phyloP scores from a whole-genome alignment of 2,888 invertebrate species.

The Tachystola acroxantha region DNA sequence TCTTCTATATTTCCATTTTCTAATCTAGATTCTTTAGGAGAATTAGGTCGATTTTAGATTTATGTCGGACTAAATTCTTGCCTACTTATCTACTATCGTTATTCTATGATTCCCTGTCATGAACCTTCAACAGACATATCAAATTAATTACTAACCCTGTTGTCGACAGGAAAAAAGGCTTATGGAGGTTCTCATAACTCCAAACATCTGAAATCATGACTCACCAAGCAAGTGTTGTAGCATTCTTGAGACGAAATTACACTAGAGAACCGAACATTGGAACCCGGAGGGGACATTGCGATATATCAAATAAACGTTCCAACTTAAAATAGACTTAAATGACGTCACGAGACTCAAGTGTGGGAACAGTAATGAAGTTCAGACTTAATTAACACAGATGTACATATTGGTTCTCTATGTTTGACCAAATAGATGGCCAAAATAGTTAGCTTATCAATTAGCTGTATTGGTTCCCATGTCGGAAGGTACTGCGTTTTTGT shows the following conservation, averaged over 20 bases:
- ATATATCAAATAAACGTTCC: constrained; percentile 9
- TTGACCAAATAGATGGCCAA: constrained; percentile 1
- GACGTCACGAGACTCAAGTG: constrained; percentile 28
- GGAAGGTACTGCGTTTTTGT: neutral
- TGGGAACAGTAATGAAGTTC: constrained; percentile 41
- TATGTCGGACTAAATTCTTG: no score
- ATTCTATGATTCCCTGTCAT: no score
- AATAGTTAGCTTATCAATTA: constrained; percentile 3
- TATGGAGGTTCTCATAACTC: neutral
- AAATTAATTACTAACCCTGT: no score
- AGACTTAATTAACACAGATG: constrained; percentile 43
- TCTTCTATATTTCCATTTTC: no score
- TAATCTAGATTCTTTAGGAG: no score
- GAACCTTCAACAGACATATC: no score
- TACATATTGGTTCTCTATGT: constrained; percentile 27
- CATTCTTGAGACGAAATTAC: neutral
- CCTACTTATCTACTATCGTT: no score
- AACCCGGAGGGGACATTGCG: constrained; percentile 10
- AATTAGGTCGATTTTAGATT: no score
- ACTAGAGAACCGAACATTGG: neutral
- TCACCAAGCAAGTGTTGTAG: neutral
- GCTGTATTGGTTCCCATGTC: constrained; percentile 1
- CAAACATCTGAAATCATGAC: neutral
- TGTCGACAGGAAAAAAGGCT: no score
- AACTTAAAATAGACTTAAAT: constrained; percentile 17